Evolutionary conservation across 2,888 invertebrate genomes (phyloP).

Genomic region (Eilema griseolum): DNA sequence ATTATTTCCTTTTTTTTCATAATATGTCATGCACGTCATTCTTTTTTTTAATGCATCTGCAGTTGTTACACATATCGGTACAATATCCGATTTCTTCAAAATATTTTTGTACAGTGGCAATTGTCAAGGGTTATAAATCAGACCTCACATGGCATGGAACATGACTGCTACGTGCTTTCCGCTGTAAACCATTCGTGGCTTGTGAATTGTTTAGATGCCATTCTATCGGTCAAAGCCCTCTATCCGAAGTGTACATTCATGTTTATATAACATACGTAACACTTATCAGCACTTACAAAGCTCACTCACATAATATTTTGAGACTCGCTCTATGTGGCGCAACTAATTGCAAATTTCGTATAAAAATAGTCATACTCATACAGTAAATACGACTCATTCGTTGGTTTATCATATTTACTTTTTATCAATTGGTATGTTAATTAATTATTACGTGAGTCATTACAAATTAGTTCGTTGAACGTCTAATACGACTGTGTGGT

Average conservation of each 20-base stretch:
- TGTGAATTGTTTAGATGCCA: conserved; percentile 69
- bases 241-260: conserved; percentile 41
- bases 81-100: conserved; percentile 8
- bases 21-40: background rate
- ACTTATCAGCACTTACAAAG: conserved; percentile 27
- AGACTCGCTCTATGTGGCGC: conserved; percentile 12
- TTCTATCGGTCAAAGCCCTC: conserved; percentile 55
- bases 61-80: conserved; percentile 6
- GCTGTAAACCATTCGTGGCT: conserved; percentile 63
- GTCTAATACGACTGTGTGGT: background rate
- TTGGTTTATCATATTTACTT: conserved; percentile 29
- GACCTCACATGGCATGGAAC: conserved; percentile 54
- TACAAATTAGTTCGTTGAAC: conserved; percentile 37
- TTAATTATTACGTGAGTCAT: conserved; percentile 11
- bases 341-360: conserved; percentile 24
- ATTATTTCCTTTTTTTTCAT: no score
- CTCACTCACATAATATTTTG: conserved; percentile 24
- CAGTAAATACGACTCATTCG: conserved; percentile 26
- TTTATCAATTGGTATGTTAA: conserved; percentile 30
- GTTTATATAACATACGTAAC: conserved; percentile 29
- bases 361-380: conserved; percentile 22
- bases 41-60: background rate
- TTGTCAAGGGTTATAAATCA: conserved; percentile 45
- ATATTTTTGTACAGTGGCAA: conserved; percentile 10
- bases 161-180: conserved; percentile 77